Evolutionary conservation across 2,113 vertebrate species (phyloP), one percentile per base, ranked within the genome.

Genomic region (Larimichthys crocea): DNA sequence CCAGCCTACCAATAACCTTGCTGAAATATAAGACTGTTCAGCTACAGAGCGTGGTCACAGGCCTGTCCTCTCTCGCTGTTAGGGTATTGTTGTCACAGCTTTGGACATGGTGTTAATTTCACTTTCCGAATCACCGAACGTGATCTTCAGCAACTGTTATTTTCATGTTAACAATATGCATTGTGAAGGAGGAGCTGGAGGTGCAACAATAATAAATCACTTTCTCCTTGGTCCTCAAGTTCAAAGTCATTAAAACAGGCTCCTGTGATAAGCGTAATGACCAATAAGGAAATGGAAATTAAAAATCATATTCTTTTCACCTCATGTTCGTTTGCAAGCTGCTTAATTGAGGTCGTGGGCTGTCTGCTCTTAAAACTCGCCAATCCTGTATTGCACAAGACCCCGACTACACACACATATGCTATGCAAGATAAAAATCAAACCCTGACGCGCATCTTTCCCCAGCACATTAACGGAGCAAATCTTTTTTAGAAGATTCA

Each of bases 1-100:
- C 66, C 29, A 52, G 80, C 48, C 86, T 62, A 88, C 73, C 76
- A 82, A 86, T 86, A 85, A 88, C 74, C 59, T 86, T 35, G 29
- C 20, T 77, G 61, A 59, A 81, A 64, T 76, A 69, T 67, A 64
- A 71, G 85, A 75, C 77, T 59, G 76, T 52, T 88, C 24, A 63
- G 76, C 74, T 42, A 40, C 76, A 78, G 72, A 35, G 52, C 70
- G 56, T 12, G 65, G 70, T 80, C 62, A 20, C 57, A 64, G 48
- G 20, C 67, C 50, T 53, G 76, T 88, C 68, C 79, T 55, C 50
- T 73, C 74, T 68, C 52, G 5, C 60, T 66, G 69, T 63, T 65
- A 1, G 53, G 50, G 14, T 42, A 35, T 71, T 72, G 55, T 76
- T 76, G 26, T 83, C 63, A 42, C 16, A 53, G 49, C 59, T 88